A percentile compares a stretch with the other conserved stretches of the same genome.
Conservation (phyloP, 2,113 vertebrate genomes). For the Notothenia rossii region DNA sequence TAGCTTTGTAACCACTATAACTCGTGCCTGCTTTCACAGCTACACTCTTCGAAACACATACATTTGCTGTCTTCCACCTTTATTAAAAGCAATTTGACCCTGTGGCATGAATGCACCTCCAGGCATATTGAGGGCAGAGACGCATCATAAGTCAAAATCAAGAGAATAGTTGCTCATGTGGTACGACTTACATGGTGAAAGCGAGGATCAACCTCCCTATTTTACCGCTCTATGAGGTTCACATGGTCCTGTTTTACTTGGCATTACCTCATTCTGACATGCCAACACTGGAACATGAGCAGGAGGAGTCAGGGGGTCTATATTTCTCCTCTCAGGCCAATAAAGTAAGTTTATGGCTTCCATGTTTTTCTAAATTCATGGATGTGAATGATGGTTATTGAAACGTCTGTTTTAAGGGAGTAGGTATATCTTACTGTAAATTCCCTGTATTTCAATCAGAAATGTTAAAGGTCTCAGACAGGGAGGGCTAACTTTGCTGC, state of each 20-base stretch:
- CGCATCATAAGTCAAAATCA: constrained; percentile 16
- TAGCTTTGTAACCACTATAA: too few relatives aligned
- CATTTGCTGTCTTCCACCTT: background rate
- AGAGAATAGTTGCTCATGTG: background rate
- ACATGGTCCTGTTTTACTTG: constrained; percentile 64
- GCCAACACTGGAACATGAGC: constrained; percentile 56
- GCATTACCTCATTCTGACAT: constrained; percentile 69
- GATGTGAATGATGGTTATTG: constrained; percentile 33
- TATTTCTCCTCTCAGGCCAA: constrained; percentile 35
- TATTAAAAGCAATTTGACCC: background rate
- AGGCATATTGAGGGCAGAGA: background rate
- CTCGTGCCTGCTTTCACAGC: too few relatives aligned
- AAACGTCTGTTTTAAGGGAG: constrained; percentile 16
- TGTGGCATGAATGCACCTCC: background rate
- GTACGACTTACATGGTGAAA: constrained; percentile 3
- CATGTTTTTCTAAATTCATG: constrained; percentile 51
- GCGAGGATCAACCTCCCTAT: constrained; percentile 10
- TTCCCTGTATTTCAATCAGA: background rate
- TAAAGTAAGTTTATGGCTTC: constrained; percentile 68
- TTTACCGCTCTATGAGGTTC: constrained; percentile 20
- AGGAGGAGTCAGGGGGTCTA: constrained; percentile 37
- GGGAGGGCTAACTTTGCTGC: background rate
- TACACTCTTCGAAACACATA: too few relatives aligned
- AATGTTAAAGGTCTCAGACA: background rate
- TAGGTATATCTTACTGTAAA: background rate